Percentiles rank a stretch among this genome's conserved stretches.
These are phyloP conservation scores for Agrenia bidenticulata DNA, from an alignment of 2,888 invertebrate genomes.

Conservation along the genomic window DNA sequence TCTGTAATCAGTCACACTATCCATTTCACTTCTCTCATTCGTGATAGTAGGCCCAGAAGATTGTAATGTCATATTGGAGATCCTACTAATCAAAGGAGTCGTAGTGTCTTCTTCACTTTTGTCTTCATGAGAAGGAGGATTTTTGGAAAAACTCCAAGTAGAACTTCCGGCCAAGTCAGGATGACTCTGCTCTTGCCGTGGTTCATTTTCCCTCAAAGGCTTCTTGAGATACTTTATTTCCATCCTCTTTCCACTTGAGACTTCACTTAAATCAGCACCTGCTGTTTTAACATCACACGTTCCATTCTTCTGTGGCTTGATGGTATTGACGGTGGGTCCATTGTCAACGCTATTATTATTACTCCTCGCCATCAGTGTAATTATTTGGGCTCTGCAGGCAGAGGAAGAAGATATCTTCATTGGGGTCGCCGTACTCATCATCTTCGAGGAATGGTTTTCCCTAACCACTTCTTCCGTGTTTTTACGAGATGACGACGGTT, in stretches of 20 bases:
- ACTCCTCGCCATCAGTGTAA: slow-evolving; percentile 25
- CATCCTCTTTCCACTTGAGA: not conserved
- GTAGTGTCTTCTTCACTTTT: slow-evolving; percentile 24
- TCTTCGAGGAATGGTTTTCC: not conserved
- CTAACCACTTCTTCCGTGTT: not conserved
- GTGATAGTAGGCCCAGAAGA: not conserved
- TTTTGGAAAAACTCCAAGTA: slow-evolving; percentile 38
- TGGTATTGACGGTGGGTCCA: slow-evolving; percentile 19
- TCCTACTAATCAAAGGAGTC: slow-evolving; percentile 7
- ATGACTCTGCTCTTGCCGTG: not conserved
- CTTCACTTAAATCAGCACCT: slow-evolving; percentile 3
- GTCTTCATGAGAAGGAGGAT: slow-evolving; percentile 7
- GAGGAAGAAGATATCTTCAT: slow-evolving; percentile 25
- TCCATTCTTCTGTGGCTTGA: slow-evolving; percentile 6
- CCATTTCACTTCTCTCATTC: not conserved
- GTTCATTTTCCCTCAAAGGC: not conserved
- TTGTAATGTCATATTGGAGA: no score
- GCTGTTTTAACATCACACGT: slow-evolving; percentile 12
- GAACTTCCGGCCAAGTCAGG: slow-evolving; percentile 38
- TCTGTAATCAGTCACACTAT: slow-evolving; percentile 3
- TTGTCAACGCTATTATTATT: slow-evolving; percentile 6
- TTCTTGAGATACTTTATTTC: not conserved
- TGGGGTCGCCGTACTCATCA: slow-evolving; percentile 44
- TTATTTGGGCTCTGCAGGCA: slow-evolving; percentile 24
- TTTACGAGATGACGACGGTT: not conserved